Percentiles rank a stretch among this genome's conserved stretches.
Conservation (phyloP, 2,113 vertebrate species). For the Notarius quadriscutis region DNA sequence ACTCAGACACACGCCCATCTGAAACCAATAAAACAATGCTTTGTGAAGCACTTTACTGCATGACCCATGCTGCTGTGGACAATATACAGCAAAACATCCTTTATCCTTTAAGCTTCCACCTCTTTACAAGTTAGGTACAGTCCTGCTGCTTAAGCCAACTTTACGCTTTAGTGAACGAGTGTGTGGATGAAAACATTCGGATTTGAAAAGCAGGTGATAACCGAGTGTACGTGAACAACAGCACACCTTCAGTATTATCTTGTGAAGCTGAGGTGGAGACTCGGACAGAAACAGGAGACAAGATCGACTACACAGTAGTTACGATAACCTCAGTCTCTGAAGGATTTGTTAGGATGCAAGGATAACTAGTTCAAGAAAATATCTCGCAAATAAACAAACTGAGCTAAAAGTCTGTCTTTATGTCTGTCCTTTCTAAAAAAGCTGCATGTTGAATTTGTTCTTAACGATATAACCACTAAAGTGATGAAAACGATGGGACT, state of each 20-base stretch:
- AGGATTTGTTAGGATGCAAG: background rate
- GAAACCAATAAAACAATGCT: conserved; percentile 12
- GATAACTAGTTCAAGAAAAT: too few species aligned
- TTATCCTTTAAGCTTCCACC: background rate
- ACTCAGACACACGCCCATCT: conserved; percentile 6
- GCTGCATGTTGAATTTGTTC: too few species aligned
- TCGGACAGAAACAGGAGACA: background rate
- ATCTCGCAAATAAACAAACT: too few species aligned
- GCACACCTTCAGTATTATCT: background rate
- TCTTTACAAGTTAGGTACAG: too few species aligned
- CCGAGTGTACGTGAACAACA: background rate
- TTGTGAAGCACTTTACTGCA: background rate
- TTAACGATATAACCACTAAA: too few species aligned
- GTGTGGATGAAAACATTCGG: background rate
- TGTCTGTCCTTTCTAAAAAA: too few species aligned
- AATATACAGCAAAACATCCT: background rate
- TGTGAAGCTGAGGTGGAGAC: background rate
- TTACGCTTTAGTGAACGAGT: background rate
- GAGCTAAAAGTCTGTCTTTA: too few species aligned
- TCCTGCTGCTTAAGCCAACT: background rate
- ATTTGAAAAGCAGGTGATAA: background rate
- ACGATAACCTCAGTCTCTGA: background rate
- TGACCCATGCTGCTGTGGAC: background rate
- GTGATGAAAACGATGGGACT: too few species aligned
- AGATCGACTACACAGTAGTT: background rate